Conservation (phyloP, 2,888 invertebrate genomes). For the Chloroclystis v-ata region DNA sequence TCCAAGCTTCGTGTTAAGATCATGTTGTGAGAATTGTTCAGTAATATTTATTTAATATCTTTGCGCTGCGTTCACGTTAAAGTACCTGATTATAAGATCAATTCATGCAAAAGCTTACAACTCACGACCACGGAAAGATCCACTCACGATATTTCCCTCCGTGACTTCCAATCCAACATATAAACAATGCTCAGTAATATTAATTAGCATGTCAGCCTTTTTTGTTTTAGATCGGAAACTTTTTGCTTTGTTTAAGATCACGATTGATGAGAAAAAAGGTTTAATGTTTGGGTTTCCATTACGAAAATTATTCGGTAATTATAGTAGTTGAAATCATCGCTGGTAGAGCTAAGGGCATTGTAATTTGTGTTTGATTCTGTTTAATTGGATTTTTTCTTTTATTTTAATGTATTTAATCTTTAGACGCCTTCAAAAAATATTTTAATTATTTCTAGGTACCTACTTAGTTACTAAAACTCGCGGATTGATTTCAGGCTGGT, state of each 20-base stretch:
- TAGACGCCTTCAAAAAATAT: background rate
- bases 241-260: slow-evolving; percentile 28
- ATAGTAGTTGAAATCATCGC: no score
- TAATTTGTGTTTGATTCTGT: no score
- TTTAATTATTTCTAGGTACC: no score
- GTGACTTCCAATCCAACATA: slow-evolving; percentile 35
- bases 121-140: slow-evolving; percentile 63
- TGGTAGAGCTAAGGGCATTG: no score
- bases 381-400: no score
- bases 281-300: slow-evolving; percentile 4
- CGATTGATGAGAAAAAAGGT: slow-evolving; percentile 10
- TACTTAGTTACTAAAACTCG: no score
- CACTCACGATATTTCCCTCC: slow-evolving; percentile 49
- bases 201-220: slow-evolving; percentile 44
- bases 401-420: no score
- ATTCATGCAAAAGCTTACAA: slow-evolving; percentile 37
- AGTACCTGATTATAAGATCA: slow-evolving; percentile 32
- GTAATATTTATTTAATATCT: background rate
- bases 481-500: no score
- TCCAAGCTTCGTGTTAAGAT: no score
- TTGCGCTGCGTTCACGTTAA: background rate
- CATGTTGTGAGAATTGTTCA: no score
- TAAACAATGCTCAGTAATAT: slow-evolving; percentile 27
- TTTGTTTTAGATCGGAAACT: slow-evolving; percentile 37
- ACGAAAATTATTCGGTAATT: background rate